These are phyloP conservation scores for Erynnis tages DNA, from an alignment of 2,888 invertebrate genomes.

Conservation along the genomic window DNA sequence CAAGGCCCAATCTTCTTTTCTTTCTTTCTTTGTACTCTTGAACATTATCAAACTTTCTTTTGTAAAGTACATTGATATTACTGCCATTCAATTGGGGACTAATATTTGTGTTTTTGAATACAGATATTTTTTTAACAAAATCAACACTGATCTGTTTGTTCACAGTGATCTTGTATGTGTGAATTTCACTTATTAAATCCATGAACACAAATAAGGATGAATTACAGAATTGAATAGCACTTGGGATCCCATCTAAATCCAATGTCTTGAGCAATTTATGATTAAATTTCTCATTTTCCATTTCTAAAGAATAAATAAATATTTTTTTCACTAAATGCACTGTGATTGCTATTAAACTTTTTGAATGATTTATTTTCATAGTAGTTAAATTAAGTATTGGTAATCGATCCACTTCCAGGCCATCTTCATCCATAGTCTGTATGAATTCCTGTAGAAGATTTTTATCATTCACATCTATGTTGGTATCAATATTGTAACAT, in stretches of 20 bases:
- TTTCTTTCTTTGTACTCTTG: slow-evolving; percentile 90
- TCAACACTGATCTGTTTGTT: slow-evolving; percentile 45
- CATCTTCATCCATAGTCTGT: slow-evolving; percentile 77
- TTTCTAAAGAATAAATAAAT: slow-evolving; percentile 67
- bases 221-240: slow-evolving; percentile 56
- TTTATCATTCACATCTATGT: slow-evolving; percentile 55
- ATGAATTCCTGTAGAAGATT: slow-evolving; percentile 68
- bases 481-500: slow-evolving; percentile 70
- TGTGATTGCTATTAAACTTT: slow-evolving; percentile 74
- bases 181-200: slow-evolving; percentile 50
- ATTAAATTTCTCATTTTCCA: slow-evolving; percentile 44
- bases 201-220: slow-evolving; percentile 62
- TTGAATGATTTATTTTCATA: slow-evolving; percentile 47
- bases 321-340: slow-evolving; percentile 74
- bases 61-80: slow-evolving; percentile 84
- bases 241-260: slow-evolving; percentile 62
- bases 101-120: slow-evolving; percentile 44
- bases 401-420: slow-evolving; percentile 76
- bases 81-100: slow-evolving; percentile 35
- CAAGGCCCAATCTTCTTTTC: slow-evolving; percentile 79
- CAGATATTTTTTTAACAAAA: slow-evolving; percentile 41
- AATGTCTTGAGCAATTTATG: slow-evolving; percentile 60
- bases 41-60: slow-evolving; percentile 90
- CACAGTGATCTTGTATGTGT: slow-evolving; percentile 50
- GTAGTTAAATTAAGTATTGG: slow-evolving; percentile 74